Base-by-base conservation (phyloP, 2,797 vertebrate genomes). In the Poeciliopsis paucimaculata region DNA sequence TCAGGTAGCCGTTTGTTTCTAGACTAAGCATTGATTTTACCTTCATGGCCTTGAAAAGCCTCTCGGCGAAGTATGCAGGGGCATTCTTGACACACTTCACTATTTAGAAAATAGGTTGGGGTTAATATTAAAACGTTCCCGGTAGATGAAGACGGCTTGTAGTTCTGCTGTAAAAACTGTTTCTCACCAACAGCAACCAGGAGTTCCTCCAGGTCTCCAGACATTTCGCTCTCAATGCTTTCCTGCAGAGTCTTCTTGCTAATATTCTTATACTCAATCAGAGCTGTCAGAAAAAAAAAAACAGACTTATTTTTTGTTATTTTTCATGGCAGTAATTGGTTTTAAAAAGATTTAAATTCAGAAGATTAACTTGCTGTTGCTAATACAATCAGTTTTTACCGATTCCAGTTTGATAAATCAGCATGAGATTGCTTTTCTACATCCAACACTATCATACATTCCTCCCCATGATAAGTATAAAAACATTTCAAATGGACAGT, bases 181-280 rank as follows among this genome's bases (percentile, higher is more conserved):
- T 78, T 77, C 92, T 88, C 95, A 98, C 97, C 97, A 53, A 97
- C 90, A 36, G 97, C 96, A 85, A 98, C 93, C 0, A 98, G 94
- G 1, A 98, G 88, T 8, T 95, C 84, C 91, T 97, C 94, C 83
- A 97, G 91, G 79, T 91, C 39, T 36, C 97, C 97, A 20, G 97
- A 97, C 91, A 97, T 95, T 93, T 98, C 97, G 10, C 95, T 91
- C 88, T 96, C 94, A 46, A 98, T 96, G 92, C 96, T 97, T 72
- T 98, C 95, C 92, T 97, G 97, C 64, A 98, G 95, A 75, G 93
- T 95, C 92, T 96, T 98, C 82, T 97, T 97, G 81, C 96, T 96
- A 12, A 98, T 87, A 36, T 75, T 95, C 94, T 95, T 96, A 90
- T 97, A 98, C 82, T 97, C 96, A 0, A 97, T 93, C 91, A 98